Evolutionary conservation across 2,797 vertebrate genomes (phyloP).

Genomic region (Champsocephalus gunnari): DNA sequence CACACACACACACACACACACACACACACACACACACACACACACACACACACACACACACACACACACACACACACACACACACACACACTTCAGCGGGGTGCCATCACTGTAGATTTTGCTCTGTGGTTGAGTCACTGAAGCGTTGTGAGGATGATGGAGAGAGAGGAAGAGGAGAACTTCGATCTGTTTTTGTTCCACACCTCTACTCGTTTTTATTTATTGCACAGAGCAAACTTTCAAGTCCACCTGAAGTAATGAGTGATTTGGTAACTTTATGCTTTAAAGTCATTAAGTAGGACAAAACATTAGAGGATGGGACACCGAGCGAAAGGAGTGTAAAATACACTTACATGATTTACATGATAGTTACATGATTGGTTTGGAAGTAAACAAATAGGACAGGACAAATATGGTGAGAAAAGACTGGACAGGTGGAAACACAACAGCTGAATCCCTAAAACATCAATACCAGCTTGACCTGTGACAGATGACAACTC

Average conservation of each 20-base stretch:
- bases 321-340: background rate
- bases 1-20: background rate
- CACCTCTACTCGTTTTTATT: background rate
- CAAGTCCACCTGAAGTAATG: too few species aligned
- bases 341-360: background rate
- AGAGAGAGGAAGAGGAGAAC: slow-evolving; percentile 29
- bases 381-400: background rate
- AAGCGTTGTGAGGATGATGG: slow-evolving; percentile 51
- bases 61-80: slow-evolving; percentile 19
- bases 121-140: slow-evolving; percentile 65
- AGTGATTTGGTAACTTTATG: too few species aligned
- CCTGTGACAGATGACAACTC: slow-evolving; percentile 30
- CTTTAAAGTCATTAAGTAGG: too few species aligned
- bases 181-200: slow-evolving; percentile 51
- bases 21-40: slow-evolving; percentile 1
- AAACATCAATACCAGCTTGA: slow-evolving; percentile 18
- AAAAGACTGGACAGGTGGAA: background rate
- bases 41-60: slow-evolving; percentile 23
- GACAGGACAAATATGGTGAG: background rate
- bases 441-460: slow-evolving; percentile 18
- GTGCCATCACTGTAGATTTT: slow-evolving; percentile 76
- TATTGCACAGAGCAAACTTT: too few species aligned
- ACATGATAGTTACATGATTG: too few species aligned
- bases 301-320: too few species aligned
- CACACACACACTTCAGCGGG: slow-evolving; percentile 44